A percentile compares a stretch with the other conserved stretches of the same genome.
Evolutionary conservation across 2,888 invertebrate genomes (phyloP).

Genomic region (Eupithecia vulgata): DNA sequence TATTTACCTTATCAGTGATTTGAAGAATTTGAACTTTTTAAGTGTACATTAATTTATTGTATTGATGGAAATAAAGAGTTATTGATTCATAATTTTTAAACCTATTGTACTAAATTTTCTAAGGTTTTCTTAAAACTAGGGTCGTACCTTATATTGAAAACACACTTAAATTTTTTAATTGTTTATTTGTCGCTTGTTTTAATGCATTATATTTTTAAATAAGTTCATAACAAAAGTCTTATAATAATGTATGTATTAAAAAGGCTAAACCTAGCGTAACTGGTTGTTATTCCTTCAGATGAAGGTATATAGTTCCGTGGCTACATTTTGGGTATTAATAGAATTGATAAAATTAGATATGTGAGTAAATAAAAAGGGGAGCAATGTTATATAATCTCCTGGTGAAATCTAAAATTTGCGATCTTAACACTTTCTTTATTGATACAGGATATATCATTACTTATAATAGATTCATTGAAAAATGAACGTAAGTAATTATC

Average conservation of each 20-base stretch:
- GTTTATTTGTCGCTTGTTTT: conserved; percentile 82
- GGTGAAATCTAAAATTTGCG: conserved; percentile 38
- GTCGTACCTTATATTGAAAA: conserved; percentile 41
- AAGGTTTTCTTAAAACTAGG: neutral
- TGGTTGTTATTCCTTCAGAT: conserved; percentile 65
- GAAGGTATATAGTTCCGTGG: conserved; percentile 50
- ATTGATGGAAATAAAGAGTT: too few species aligned
- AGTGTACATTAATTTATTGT: too few species aligned
- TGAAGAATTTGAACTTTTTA: too few species aligned
- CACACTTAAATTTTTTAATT: conserved; percentile 60
- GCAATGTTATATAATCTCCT: neutral
- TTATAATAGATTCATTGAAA: conserved; percentile 22
- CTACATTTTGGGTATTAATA: conserved; percentile 38
- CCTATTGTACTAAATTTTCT: neutral
- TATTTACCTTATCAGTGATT: too few species aligned
- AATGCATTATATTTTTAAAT: conserved; percentile 82
- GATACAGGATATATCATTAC: neutral
- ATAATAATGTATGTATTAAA: conserved; percentile 72
- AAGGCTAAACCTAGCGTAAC: conserved; percentile 78
- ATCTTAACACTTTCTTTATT: conserved; percentile 20
- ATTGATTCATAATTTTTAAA: too few species aligned
- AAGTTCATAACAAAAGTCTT: conserved; percentile 81
- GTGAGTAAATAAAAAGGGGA: neutral
- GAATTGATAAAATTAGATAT: conserved; percentile 7
- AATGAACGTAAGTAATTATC: conserved; percentile 8